Percentiles rank a stretch among this genome's conserved stretches.
These are phyloP conservation scores for Drosophila kanapiae DNA, from an alignment of 1,140 invertebrate genomes.

Conservation along the genomic window DNA sequence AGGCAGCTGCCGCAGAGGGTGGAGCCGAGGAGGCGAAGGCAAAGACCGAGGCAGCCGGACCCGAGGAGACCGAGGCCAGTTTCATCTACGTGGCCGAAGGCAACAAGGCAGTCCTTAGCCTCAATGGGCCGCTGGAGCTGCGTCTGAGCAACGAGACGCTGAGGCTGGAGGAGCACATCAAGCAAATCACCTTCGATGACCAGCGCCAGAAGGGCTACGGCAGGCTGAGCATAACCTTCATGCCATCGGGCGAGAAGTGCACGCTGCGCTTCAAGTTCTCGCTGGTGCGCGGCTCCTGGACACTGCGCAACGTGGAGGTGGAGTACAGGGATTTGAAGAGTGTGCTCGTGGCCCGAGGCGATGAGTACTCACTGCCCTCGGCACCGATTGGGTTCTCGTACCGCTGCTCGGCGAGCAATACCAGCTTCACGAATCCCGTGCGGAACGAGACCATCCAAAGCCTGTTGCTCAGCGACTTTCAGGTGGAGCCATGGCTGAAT, in stretches of 20 bases:
- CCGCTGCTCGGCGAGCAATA: conserved; percentile 85
- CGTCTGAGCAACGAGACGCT: conserved; percentile 51
- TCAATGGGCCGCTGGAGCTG: conserved; percentile 72
- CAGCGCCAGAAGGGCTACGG: conserved; percentile 69
- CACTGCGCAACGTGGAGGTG: conserved; percentile 86
- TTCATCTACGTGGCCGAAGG: conserved; percentile 75
- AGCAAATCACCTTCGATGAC: conserved; percentile 80
- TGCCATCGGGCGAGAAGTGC: conserved; percentile 67
- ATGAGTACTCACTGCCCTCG: conserved; percentile 78
- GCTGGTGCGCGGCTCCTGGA: conserved; percentile 86
- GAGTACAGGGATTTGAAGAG: conserved; percentile 73
- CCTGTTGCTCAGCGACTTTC: conserved; percentile 85
- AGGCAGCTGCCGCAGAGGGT: conserved; percentile 30
- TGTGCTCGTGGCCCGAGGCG: conserved; percentile 70
- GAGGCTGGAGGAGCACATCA: conserved; percentile 68
- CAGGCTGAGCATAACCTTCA: conserved; percentile 75
- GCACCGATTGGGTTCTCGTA: conserved; percentile 86
- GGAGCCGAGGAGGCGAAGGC: conserved; percentile 19
- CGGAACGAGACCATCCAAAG: conserved; percentile 70
- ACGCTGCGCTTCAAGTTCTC: conserved; percentile 76
- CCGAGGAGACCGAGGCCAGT: conserved; percentile 64
- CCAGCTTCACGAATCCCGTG: conserved; percentile 85
- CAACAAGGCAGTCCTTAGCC: conserved; percentile 76
- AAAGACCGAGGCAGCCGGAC: conserved; percentile 37
- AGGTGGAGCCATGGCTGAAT: conserved; percentile 87